A percentile compares a stretch with the other conserved stretches of the same genome.
Evolutionary conservation across 1,140 invertebrate species (phyloP).

Genomic region (Cyclina sinensis): DNA sequence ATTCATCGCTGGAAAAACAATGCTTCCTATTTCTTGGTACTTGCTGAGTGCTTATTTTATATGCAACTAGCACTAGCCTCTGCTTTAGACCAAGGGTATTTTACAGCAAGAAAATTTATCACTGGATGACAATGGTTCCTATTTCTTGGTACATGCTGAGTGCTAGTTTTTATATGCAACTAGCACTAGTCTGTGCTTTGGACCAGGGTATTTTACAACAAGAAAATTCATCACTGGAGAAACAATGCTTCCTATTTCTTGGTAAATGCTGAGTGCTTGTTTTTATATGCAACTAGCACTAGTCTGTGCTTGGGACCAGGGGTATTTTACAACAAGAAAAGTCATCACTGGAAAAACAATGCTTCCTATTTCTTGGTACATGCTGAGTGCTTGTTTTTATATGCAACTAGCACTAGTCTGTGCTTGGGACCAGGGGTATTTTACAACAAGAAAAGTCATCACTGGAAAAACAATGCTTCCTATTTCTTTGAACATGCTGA

Average conservation of each 20-base stretch:
- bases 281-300: slow-evolving; percentile 34
- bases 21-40: slow-evolving; percentile 22
- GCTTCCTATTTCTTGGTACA: neutral
- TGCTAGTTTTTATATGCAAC: slow-evolving; percentile 22
- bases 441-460: too few relatives aligned
- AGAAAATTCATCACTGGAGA: neutral
- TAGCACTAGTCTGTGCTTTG: slow-evolving; percentile 52
- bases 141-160: slow-evolving; percentile 27
- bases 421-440: neutral
- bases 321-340: neutral
- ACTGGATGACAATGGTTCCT: neutral
- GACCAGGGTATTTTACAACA: neutral
- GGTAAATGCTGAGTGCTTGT: slow-evolving; percentile 11
- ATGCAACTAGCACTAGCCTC: slow-evolving; percentile 18
- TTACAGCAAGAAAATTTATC: neutral
- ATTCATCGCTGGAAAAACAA: neutral
- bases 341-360: neutral
- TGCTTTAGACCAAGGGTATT: slow-evolving; percentile 1
- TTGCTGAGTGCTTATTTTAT: slow-evolving; percentile 13
- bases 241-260: neutral
- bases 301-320: slow-evolving; percentile 26
- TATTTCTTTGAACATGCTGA: slow-evolving; percentile 25
- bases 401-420: slow-evolving; percentile 10
- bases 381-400: neutral
- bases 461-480: neutral